Percentiles rank a stretch among this genome's conserved stretches.
phyloP scores from a whole-genome alignment of 2,113 vertebrate species.

The Amphiprion percula region DNA sequence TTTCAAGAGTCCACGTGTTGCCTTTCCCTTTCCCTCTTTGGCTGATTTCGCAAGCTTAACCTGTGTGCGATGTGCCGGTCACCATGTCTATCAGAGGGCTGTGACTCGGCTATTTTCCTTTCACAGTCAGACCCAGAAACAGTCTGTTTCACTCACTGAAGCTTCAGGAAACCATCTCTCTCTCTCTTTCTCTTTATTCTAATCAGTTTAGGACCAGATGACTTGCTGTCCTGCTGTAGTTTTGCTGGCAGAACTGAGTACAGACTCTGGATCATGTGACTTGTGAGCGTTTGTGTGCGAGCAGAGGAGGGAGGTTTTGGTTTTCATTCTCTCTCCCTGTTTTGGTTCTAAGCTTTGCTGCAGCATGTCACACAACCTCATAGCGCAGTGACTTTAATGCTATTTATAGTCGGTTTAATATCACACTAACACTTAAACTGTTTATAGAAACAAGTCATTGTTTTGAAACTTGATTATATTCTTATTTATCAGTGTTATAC shows the following conservation, averaged over 20 bases:
- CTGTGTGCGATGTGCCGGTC: conserved; percentile 3
- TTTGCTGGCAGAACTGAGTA: conserved; percentile 10
- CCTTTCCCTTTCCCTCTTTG: conserved; percentile 55
- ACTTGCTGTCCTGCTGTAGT: conserved; percentile 20
- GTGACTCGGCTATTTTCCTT: conserved; percentile 70
- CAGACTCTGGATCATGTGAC: conserved; percentile 29
- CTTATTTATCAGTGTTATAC: background rate
- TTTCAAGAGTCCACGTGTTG: conserved; percentile 19
- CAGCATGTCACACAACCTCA: conserved; percentile 4
- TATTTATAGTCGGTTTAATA: background rate
- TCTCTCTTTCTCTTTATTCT: background rate
- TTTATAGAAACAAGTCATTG: background rate
- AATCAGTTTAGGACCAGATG: conserved; percentile 31
- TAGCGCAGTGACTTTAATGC: background rate
- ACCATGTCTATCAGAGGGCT: background rate
- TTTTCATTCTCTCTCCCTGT: conserved; percentile 55
- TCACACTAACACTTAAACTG: background rate
- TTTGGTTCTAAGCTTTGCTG: conserved; percentile 11
- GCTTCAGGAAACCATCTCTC: conserved; percentile 44
- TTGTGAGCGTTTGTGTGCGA: background rate
- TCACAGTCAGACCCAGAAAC: conserved; percentile 41
- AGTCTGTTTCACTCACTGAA: conserved; percentile 25
- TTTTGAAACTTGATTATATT: background rate
- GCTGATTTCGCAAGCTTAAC: conserved; percentile 29
- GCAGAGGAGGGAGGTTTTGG: conserved; percentile 10